phyloP scores from a whole-genome alignment of 92 coral and sea anemone genomes.

The Zoanthus solanderi region DNA sequence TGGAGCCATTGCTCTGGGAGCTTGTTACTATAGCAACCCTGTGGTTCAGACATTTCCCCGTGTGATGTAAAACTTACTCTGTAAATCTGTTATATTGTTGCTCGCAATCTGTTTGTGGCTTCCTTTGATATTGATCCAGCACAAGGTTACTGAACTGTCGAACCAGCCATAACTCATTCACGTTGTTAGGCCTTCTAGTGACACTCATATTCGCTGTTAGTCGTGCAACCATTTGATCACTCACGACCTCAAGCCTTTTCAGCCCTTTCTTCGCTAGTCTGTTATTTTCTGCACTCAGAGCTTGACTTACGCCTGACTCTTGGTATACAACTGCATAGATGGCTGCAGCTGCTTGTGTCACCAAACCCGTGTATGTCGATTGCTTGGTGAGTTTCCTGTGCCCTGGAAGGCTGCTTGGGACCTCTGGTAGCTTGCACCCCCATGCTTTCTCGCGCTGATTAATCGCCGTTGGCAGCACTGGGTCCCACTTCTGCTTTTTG shows the following conservation, averaged over 20 bases:
- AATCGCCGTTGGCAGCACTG: too few relatives aligned
- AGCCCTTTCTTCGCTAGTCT: not conserved
- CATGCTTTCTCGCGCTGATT: too few relatives aligned
- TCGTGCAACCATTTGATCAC: not conserved
- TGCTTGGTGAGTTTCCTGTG: not conserved
- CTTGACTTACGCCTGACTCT: not conserved
- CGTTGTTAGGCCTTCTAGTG: not conserved
- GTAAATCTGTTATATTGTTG: too few relatives aligned
- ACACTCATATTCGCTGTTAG: not conserved
- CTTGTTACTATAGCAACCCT: too few relatives aligned
- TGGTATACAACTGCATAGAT: not conserved
- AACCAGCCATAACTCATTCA: too few relatives aligned
- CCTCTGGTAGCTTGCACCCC: not conserved
- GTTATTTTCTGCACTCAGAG: not conserved
- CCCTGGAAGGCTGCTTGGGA: not conserved
- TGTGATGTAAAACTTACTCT: too few relatives aligned
- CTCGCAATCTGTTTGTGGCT: too few relatives aligned
- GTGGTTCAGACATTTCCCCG: too few relatives aligned
- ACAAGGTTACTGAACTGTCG: too few relatives aligned
- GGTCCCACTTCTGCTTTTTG: too few relatives aligned
- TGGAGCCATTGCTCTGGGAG: too few relatives aligned
- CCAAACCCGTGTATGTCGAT: not conserved
- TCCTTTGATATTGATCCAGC: too few relatives aligned
- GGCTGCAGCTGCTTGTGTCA: not conserved
- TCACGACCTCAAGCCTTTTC: not conserved